These are phyloP conservation scores for Orchesella cincta DNA, from an alignment of 1,140 invertebrate species.

Conservation along the genomic window DNA sequence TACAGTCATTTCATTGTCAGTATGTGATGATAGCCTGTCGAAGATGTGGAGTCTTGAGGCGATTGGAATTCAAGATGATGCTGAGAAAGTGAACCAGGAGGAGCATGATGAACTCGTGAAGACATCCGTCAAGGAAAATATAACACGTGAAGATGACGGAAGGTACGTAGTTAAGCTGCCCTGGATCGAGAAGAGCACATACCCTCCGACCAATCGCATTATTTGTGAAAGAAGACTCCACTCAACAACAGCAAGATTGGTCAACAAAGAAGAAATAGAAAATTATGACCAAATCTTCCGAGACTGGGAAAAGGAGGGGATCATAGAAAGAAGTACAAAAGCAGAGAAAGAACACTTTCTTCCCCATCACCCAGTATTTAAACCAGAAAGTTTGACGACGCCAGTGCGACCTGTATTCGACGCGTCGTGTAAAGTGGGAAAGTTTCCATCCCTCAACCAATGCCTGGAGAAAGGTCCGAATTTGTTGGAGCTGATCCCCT, in stretches of 20 bases:
- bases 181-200: not conserved
- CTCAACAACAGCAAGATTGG: not conserved
- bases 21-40: not conserved
- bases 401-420: slow-evolving; percentile 45
- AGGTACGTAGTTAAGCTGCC: slow-evolving; percentile 16
- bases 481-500: slow-evolving; percentile 55
- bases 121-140: not conserved
- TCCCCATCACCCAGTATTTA: slow-evolving; percentile 20
- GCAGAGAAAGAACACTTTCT: slow-evolving; percentile 8
- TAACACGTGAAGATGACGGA: not conserved
- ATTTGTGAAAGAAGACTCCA: not conserved
- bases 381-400: slow-evolving; percentile 50
- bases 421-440: slow-evolving; percentile 46
- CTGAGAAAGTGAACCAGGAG: slow-evolving; percentile 7
- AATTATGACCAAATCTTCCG: slow-evolving; percentile 1
- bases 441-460: slow-evolving; percentile 53
- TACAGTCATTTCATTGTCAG: not conserved
- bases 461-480: slow-evolving; percentile 55
- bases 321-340: slow-evolving; percentile 19
- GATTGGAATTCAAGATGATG: slow-evolving; percentile 14
- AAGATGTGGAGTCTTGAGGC: slow-evolving; percentile 10
- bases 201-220: not conserved
- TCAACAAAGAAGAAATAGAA: not conserved
- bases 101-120: not conserved
- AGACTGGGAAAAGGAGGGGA: slow-evolving; percentile 38